phyloP scores from a whole-genome alignment of 2,113 vertebrate species.

The Vimba vimba region DNA sequence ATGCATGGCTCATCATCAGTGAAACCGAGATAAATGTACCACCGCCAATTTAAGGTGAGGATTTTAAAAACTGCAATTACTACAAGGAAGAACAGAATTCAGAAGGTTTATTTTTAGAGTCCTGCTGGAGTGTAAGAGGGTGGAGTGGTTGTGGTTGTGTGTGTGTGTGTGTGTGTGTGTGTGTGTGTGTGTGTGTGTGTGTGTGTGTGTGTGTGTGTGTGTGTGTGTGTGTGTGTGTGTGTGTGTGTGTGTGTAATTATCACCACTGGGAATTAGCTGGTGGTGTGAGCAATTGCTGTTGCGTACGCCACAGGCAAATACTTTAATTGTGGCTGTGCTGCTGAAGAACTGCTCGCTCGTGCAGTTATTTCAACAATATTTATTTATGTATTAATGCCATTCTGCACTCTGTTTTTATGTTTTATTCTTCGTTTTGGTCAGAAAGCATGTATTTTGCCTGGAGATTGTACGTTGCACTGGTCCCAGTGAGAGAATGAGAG shows the following conservation, averaged over 20 bases:
- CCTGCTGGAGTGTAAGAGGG: conserved; percentile 38
- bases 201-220: too few species aligned
- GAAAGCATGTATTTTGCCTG: background rate
- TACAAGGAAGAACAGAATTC: conserved; percentile 38
- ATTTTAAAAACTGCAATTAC: conserved; percentile 37
- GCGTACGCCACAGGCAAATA: conserved; percentile 61
- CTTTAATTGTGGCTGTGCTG: conserved; percentile 63
- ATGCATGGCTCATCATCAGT: background rate
- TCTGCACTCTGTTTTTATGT: background rate
- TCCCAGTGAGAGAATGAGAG: conserved; percentile 34
- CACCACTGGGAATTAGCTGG: conserved; percentile 64
- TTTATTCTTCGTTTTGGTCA: background rate
- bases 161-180: conserved; percentile 46
- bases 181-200: conserved; percentile 46
- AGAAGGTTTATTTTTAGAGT: conserved; percentile 46
- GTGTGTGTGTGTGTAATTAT: conserved; percentile 63
- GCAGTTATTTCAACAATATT: background rate
- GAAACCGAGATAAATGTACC: conserved; percentile 8
- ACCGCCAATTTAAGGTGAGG: conserved; percentile 12
- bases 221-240: conserved; percentile 6
- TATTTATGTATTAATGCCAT: conserved; percentile 12
- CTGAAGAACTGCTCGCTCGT: conserved; percentile 17
- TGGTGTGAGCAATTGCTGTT: conserved; percentile 58
- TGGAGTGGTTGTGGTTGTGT: conserved; percentile 3
- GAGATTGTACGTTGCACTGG: background rate